Evolutionary conservation across 2,797 vertebrate species (phyloP).

Genomic region (Trachurus trachurus): DNA sequence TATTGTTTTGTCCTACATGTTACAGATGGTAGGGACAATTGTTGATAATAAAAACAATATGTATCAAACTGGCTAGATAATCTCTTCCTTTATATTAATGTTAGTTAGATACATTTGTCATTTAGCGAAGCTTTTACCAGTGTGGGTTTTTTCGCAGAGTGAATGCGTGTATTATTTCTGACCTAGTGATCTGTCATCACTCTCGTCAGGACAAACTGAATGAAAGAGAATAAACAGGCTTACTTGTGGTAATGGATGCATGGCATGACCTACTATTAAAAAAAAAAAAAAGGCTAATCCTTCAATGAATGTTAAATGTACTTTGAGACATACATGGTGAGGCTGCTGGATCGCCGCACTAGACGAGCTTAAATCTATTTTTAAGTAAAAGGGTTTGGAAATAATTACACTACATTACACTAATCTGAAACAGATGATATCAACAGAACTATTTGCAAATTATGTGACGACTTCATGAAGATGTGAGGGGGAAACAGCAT

Average conservation of each 20-base stretch:
- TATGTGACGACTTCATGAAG: neutral
- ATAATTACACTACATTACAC: conserved; percentile 34
- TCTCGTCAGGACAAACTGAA: neutral
- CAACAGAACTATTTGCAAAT: neutral
- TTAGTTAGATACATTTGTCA: neutral
- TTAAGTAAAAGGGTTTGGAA: neutral
- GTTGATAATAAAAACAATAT: neutral
- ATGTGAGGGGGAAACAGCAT: neutral
- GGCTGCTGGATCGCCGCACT: neutral
- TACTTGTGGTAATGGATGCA: neutral
- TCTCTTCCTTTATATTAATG: neutral
- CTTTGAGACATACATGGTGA: neutral
- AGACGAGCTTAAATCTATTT: conserved; percentile 24
- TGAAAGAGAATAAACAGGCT: neutral
- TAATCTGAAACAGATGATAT: conserved; percentile 39
- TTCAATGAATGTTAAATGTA: neutral
- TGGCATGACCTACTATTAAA: neutral
- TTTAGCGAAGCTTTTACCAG: neutral
- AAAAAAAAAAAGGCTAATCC: neutral
- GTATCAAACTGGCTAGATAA: neutral
- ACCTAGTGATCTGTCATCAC: neutral
- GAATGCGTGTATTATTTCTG: too few relatives aligned
- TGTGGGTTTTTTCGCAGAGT: too few relatives aligned
- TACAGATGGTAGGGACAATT: neutral
- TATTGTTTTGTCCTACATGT: conserved; percentile 11